Conservation (phyloP, 2,888 invertebrate species). For the Junonia oenone region DNA sequence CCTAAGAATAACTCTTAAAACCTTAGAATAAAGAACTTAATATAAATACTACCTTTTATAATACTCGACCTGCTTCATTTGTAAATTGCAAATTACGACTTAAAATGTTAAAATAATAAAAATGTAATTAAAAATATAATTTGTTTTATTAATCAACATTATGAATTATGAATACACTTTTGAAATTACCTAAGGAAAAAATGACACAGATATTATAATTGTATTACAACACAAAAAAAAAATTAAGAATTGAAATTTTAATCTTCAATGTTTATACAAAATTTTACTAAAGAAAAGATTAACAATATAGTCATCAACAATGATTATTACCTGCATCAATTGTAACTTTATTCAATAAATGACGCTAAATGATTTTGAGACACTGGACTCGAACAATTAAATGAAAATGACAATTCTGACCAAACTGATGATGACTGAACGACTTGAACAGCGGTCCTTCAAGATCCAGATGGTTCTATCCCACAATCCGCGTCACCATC, state of each 20-base stretch:
- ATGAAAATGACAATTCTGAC: conserved; percentile 3
- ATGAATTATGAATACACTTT: neutral
- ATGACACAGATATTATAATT: too few species aligned
- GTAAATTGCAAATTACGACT: conserved; percentile 74
- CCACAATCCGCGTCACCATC: conserved; percentile 58
- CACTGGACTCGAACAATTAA: neutral
- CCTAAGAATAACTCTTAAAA: conserved; percentile 56
- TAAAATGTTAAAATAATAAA: conserved; percentile 62
- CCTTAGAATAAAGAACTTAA: conserved; percentile 44
- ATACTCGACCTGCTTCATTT: conserved; percentile 64
- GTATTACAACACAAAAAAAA: too few species aligned
- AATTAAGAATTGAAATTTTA: too few species aligned
- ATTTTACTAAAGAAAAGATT: too few species aligned
- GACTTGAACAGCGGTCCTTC: conserved; percentile 39
- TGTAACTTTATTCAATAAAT: neutral
- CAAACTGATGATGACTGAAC: conserved; percentile 20
- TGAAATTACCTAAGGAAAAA: neutral
- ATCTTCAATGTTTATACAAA: too few species aligned
- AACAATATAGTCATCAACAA: too few species aligned
- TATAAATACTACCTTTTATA: conserved; percentile 47
- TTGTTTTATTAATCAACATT: conserved; percentile 32
- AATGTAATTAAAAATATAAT: conserved; percentile 44
- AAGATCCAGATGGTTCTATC: conserved; percentile 44
- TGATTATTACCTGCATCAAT: too few species aligned
- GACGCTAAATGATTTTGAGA: neutral